Percentiles rank a stretch among this genome's conserved stretches.
Evolutionary conservation across 1,140 invertebrate genomes (phyloP).

Genomic region (Scaptomyza pallida): DNA sequence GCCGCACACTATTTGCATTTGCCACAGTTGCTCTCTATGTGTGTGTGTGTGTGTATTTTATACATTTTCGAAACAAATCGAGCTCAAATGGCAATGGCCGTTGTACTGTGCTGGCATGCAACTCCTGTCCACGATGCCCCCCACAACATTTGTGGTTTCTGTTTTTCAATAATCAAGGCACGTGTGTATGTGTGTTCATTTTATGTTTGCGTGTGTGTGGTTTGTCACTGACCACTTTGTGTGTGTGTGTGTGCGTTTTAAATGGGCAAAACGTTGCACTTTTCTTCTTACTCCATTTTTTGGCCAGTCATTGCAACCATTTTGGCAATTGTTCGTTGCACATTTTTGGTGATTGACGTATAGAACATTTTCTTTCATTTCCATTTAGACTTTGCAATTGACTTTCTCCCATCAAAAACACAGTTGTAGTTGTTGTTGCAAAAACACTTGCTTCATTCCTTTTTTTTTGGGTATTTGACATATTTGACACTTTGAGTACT

Average conservation of each 20-base stretch:
- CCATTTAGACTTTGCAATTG: neutral
- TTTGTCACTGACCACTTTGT: slow-evolving; percentile 46
- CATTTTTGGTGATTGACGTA: slow-evolving; percentile 14
- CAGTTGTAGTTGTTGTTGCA: neutral
- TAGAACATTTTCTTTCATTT: neutral
- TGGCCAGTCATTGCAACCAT: slow-evolving; percentile 18
- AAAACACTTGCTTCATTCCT: neutral
- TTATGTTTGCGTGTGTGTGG: slow-evolving; percentile 21
- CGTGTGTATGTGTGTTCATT: slow-evolving; percentile 33
- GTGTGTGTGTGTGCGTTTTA: slow-evolving; percentile 24
- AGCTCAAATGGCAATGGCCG: slow-evolving; percentile 56
- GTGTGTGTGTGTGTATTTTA: slow-evolving; percentile 41
- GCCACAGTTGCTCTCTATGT: no score
- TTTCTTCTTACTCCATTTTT: no score
- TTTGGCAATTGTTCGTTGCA: slow-evolving; percentile 15
- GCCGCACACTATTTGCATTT: slow-evolving; percentile 22
- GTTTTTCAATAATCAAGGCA: slow-evolving; percentile 61
- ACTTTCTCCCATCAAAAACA: neutral
- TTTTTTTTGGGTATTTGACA: neutral
- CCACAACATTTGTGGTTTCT: slow-evolving; percentile 37
- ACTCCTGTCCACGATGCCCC: slow-evolving; percentile 11
- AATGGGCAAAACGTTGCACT: slow-evolving; percentile 26
- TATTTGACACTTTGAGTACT: slow-evolving; percentile 3
- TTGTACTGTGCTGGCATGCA: slow-evolving; percentile 33
- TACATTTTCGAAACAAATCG: slow-evolving; percentile 64